These are phyloP conservation scores for Pseudeuparius sepicola DNA, from an alignment of 2,888 invertebrate species.

Conservation along the genomic window DNA sequence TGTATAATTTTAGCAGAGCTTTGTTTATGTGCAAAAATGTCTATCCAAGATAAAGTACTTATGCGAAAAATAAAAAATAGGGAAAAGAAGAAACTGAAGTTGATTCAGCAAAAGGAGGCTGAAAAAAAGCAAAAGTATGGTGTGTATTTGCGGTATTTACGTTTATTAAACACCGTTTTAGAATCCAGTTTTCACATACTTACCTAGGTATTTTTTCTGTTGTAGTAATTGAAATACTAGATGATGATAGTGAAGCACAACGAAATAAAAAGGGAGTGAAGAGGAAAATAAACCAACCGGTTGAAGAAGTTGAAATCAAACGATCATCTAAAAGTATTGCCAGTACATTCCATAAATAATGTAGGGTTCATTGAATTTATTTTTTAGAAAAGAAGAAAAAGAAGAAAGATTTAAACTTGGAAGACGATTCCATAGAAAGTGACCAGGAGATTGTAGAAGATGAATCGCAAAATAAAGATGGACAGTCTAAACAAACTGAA, in stretches of 20 bases:
- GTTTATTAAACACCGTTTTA: no score
- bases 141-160: no score
- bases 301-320: no score
- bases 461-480: constrained; percentile 11
- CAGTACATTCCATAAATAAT: no score
- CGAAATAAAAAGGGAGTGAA: neutral
- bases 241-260: neutral
- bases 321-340: no score
- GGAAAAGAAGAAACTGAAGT: constrained; percentile 57
- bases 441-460: constrained; percentile 20
- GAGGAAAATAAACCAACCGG: constrained; percentile 30
- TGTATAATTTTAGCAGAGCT: no score
- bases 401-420: constrained; percentile 16
- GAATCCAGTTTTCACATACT: no score
- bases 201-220: neutral
- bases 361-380: constrained; percentile 1
- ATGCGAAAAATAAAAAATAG: constrained; percentile 70
- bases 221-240: neutral
- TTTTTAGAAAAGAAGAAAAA: constrained; percentile 29
- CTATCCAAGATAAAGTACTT: constrained; percentile 58
- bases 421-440: constrained; percentile 20
- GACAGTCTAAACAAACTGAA: constrained; percentile 25
- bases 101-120: constrained; percentile 48
- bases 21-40: no score
- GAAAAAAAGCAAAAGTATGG: constrained; percentile 31